Conservation (phyloP, 2,888 invertebrate species). For the Crioceris asparagi region DNA sequence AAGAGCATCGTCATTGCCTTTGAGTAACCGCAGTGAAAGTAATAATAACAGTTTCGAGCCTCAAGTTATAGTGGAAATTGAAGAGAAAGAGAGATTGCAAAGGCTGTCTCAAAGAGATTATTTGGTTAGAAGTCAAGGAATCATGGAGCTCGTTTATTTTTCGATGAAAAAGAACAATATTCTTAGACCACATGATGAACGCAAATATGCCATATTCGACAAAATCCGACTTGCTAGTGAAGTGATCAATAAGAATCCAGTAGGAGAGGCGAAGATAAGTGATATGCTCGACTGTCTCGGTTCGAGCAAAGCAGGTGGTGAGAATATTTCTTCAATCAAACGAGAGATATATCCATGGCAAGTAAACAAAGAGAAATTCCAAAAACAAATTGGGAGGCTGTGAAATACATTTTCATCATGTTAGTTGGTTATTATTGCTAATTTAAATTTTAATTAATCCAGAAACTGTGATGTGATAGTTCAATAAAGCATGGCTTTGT, state of each 20-base stretch:
- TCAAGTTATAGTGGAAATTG: constrained; percentile 49
- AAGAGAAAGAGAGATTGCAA: constrained; percentile 60
- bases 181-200: constrained; percentile 52
- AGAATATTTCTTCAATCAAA: constrained; percentile 9
- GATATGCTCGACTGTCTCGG: constrained; percentile 33
- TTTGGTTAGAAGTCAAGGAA: constrained; percentile 57
- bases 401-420: no score
- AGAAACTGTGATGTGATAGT: no score
- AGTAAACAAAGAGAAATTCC: no score
- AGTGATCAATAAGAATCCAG: constrained; percentile 20
- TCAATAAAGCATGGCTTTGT: no score
- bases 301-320: constrained; percentile 17
- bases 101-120: constrained; percentile 57
- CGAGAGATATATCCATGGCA: constrained; percentile 16
- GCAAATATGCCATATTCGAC: constrained; percentile 52
- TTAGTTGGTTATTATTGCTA: no score
- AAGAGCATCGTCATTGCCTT: constrained; percentile 13
- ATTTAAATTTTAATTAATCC: no score
- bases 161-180: constrained; percentile 59
- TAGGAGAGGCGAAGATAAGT: constrained; percentile 32
- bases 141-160: constrained; percentile 56
- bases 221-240: constrained; percentile 29
- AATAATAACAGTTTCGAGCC: constrained; percentile 48
- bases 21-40: constrained; percentile 11
- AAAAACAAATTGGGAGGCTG: no score